Evolutionary conservation across 1,140 invertebrate genomes (phyloP), one percentile per base, ranked within the genome.

Genomic region (Penaeus indicus): DNA sequence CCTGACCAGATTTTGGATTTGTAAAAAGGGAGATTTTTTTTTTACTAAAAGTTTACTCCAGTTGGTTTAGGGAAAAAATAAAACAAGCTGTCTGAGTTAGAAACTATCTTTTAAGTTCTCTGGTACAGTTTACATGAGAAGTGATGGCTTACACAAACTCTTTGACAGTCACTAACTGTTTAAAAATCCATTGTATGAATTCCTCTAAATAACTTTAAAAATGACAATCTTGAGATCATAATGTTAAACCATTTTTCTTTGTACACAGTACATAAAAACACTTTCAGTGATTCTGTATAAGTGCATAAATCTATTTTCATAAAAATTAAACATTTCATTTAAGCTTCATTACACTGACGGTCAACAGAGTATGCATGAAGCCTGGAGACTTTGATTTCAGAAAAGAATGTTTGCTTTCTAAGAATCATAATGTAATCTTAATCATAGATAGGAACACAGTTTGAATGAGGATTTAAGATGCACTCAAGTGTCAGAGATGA

Each of bases 121-220:
- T 89, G 88, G 88, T 89, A 89, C 88, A 89, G 88, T 89, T 89
- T 89, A 89, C 88, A 89, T 89, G 83, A 89, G 88, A 89, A 89
- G 83, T 84, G 88, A 86, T 84, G 88, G 88, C 88, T 89, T 89
- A 75, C 83, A 89, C 88, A 89, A 47, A 81, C 82, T 85, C 88
- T 89, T 81, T 89, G 88, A 89, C 83, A 85, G 83, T 85, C 88
- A 85, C 88, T 85, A 89, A 89, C 83, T 83, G 80, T 88, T 88
- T 88, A 88, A 83, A 88, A 83, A 88, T 88, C 84, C 86, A 88
- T 84, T 84, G 86, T 84, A 88, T 88, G 86, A 88, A 88, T 88
- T 88, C 78, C 86, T 75, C 86, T 83, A 83, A 88, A 88, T 75
- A 83, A 83, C 82, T 88, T 88, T 88, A 88, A 88, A 84, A 88